Base-by-base conservation (phyloP, 1,140 invertebrate genomes). In the Scaptomyza pallida region DNA sequence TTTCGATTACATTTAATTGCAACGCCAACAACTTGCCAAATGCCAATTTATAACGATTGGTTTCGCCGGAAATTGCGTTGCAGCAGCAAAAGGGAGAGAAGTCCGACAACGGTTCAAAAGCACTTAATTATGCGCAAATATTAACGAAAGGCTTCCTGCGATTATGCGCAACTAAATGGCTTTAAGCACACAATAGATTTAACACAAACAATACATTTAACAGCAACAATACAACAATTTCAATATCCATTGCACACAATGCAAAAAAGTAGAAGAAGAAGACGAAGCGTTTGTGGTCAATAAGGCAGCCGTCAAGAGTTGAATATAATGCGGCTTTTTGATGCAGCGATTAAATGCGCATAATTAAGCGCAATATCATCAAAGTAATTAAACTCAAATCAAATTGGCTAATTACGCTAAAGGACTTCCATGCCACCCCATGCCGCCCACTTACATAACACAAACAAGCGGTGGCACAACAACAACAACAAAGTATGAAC, bases 1-100 rank as follows among this genome's bases (percentile, higher is more conserved):
- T 35, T 26, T 60, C 64, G 57, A 82, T 85, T 78, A 64, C 81
- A 86, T 74, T 86, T 80, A 80, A 86, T 86, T 85, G 69, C 52
- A 41, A 12, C 47, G 61, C 79, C 57, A 78, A 75, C 75, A 83
- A 78, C 56, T 57, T 50, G 52, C 47, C 37, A 74, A 81, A 80
- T 64, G 69, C 67, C 72, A 73, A 80, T 86, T 85, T 86, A 86
- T 86, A 72, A 68, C 75, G 65, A 55, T 64, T 74, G 61, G 50
- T 48, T 63, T 51, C 50, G 62, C 75, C 64, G 72, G 72, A 75
- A 75, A 74, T 61, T 72, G 72, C n/a, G n/a, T n/a, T n/a, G n/a
- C n/a, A n/a, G n/a, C n/a, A n/a, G n/a, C n/a, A n/a, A n/a, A n/a
- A n/a, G n/a, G n/a, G n/a, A n/a, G n/a, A n/a, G n/a, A n/a, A 41